Percentiles rank a stretch among this genome's conserved stretches.
phyloP scores from a whole-genome alignment of 2,113 vertebrate species.

The Nothoprocta perdicaria region DNA sequence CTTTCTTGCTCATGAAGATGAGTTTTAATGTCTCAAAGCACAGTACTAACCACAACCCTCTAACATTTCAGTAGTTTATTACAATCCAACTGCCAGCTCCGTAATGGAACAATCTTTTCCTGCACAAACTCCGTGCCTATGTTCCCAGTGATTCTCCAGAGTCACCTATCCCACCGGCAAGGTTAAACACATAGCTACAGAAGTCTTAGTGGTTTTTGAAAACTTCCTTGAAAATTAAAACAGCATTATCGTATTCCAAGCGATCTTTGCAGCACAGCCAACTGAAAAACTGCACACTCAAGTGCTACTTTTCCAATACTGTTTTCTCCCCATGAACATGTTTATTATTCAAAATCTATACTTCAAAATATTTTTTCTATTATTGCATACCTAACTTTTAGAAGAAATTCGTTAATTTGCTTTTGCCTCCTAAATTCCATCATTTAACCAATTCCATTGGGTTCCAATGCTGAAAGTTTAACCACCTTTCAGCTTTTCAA shows the following conservation, averaged over 20 bases:
- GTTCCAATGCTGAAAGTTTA: not conserved
- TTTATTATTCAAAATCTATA: not conserved
- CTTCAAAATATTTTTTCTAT: not conserved
- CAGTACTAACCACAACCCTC: not conserved
- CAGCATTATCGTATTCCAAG: not conserved
- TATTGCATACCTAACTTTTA: not conserved
- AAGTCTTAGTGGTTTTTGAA: not conserved
- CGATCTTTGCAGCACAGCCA: not conserved
- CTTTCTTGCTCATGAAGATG: not conserved
- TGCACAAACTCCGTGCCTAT: not conserved
- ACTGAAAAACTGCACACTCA: not conserved
- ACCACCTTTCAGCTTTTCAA: not conserved
- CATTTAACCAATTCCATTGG: no score
- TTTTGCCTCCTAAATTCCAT: not conserved
- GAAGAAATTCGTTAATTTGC: not conserved
- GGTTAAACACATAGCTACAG: slow-evolving; percentile 45
- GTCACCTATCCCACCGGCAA: slow-evolving; percentile 14
- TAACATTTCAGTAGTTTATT: not conserved
- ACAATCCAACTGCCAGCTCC: not conserved
- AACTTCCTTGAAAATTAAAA: not conserved
- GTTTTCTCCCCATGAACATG: not conserved
- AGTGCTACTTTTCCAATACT: not conserved
- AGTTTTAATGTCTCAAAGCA: not conserved
- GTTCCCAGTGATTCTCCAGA: not conserved
- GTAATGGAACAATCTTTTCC: not conserved